These are phyloP conservation scores for Phrynocephalus versicolor DNA, from an alignment of 2,113 vertebrate genomes.

Conservation along the genomic window DNA sequence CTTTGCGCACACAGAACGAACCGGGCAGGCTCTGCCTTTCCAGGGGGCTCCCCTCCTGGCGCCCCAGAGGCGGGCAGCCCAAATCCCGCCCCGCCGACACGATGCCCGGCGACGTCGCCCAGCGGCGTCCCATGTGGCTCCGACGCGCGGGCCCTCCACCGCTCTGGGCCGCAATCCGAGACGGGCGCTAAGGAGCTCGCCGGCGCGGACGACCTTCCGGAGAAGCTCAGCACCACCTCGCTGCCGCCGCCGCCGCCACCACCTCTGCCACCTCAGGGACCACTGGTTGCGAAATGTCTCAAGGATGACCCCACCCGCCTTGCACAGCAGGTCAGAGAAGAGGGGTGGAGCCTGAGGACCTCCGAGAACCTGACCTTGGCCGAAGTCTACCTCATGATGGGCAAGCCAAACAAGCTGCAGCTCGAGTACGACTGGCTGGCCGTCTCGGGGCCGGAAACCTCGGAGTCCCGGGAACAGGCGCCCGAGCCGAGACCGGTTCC, in stretches of 20 bases:
- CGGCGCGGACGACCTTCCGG: slow-evolving; percentile 72
- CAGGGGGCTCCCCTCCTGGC: slow-evolving; percentile 51
- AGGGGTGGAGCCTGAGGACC: slow-evolving; percentile 90
- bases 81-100: slow-evolving; percentile 28
- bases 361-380: slow-evolving; percentile 93
- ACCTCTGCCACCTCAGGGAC: slow-evolving; percentile 69
- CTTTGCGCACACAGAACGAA: slow-evolving; percentile 58
- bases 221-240: slow-evolving; percentile 65
- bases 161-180: slow-evolving; percentile 60
- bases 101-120: slow-evolving; percentile 38
- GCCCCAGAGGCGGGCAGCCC: slow-evolving; percentile 41
- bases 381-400: slow-evolving; percentile 99
- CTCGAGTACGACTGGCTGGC: slow-evolving; percentile 96
- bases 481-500: slow-evolving; percentile 49
- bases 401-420: slow-evolving; percentile 94
- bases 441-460: slow-evolving; percentile 65
- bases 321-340: slow-evolving; percentile 86
- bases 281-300: slow-evolving; percentile 64
- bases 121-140: not conserved
- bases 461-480: slow-evolving; percentile 55
- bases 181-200: slow-evolving; percentile 69
- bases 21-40: slow-evolving; percentile 44
- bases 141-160: slow-evolving; percentile 58
- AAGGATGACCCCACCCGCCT: slow-evolving; percentile 75
- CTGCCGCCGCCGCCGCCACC: slow-evolving; percentile 57